Conservation (phyloP, 2,888 invertebrate genomes). For the Melolontha melolontha region DNA sequence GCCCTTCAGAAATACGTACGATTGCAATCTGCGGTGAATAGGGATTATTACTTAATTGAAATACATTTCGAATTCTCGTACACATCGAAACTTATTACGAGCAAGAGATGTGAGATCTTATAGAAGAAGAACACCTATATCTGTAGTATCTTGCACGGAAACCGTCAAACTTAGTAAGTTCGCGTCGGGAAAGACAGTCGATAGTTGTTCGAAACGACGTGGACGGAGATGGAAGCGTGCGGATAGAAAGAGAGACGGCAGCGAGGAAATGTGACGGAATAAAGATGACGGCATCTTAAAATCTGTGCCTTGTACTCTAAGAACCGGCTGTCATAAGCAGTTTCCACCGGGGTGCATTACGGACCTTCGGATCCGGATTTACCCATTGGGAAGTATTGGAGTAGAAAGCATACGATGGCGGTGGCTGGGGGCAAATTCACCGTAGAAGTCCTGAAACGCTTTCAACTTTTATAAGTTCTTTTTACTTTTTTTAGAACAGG, state of each 20-base stretch:
- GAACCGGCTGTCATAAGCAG: constrained; percentile 42
- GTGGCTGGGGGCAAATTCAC: constrained; percentile 22
- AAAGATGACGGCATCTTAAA: constrained; percentile 30
- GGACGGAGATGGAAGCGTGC: background rate
- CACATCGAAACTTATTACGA: too few species aligned
- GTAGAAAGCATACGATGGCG: constrained; percentile 17
- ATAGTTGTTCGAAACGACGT: background rate
- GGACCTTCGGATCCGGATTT: constrained; percentile 29
- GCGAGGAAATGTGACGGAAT: constrained; percentile 28
- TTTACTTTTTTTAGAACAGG: background rate
- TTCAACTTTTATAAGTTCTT: constrained; percentile 30
- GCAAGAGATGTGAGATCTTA: too few species aligned
- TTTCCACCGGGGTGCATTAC: constrained; percentile 34
- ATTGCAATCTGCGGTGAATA: constrained; percentile 54
- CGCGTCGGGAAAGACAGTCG: background rate
- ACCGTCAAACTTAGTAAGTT: too few species aligned
- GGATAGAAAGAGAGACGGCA: background rate
- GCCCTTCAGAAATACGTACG: too few species aligned
- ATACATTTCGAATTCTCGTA: too few species aligned
- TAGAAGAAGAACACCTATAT: too few species aligned
- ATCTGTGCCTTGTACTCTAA: constrained; percentile 37
- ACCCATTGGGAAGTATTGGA: constrained; percentile 28
- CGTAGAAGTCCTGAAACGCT: constrained; percentile 26
- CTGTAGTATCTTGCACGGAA: too few species aligned
- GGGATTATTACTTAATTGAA: constrained; percentile 52